phyloP scores from a whole-genome alignment of 2,113 vertebrate species.

The Pterocles burchelli region DNA sequence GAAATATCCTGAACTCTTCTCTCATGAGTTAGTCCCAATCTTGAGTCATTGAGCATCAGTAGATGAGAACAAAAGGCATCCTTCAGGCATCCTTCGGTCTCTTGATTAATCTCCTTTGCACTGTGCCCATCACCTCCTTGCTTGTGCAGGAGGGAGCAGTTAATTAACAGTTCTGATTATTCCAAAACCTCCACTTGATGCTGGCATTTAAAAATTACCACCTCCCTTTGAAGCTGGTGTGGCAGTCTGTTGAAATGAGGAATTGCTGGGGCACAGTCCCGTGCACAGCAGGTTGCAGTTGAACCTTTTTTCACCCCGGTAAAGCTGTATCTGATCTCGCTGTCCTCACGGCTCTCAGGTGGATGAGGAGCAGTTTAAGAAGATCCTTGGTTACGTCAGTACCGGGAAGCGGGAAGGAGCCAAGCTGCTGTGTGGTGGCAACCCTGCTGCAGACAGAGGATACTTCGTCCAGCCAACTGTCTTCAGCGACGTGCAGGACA shows the following conservation, averaged over 20 bases:
- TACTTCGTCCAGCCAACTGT: slow-evolving; percentile 97
- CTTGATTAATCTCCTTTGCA: neutral
- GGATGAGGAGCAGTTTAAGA: slow-evolving; percentile 92
- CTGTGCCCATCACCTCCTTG: neutral
- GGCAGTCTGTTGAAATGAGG: neutral
- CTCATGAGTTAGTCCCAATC: neutral
- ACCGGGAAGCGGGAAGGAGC: slow-evolving; percentile 90
- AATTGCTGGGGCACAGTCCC: neutral
- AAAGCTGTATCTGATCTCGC: neutral
- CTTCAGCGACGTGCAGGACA: slow-evolving; percentile 91
- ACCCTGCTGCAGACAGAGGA: slow-evolving; percentile 86
- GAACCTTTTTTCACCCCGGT: neutral
- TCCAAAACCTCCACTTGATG: neutral
- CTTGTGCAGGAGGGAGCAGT: neutral
- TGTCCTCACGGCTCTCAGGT: slow-evolving; percentile 75
- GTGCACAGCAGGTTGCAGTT: accelerated
- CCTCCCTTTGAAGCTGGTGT: neutral
- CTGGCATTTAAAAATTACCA: neutral
- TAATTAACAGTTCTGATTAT: neutral
- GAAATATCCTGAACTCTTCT: neutral
- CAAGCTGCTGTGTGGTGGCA: slow-evolving; percentile 92
- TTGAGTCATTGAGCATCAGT: too few relatives aligned
- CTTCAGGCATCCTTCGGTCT: neutral
- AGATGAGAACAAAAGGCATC: neutral
- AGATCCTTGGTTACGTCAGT: slow-evolving; percentile 92